Evolutionary conservation across 1,140 invertebrate genomes (phyloP).

Genomic region (Oppia nitens): DNA sequence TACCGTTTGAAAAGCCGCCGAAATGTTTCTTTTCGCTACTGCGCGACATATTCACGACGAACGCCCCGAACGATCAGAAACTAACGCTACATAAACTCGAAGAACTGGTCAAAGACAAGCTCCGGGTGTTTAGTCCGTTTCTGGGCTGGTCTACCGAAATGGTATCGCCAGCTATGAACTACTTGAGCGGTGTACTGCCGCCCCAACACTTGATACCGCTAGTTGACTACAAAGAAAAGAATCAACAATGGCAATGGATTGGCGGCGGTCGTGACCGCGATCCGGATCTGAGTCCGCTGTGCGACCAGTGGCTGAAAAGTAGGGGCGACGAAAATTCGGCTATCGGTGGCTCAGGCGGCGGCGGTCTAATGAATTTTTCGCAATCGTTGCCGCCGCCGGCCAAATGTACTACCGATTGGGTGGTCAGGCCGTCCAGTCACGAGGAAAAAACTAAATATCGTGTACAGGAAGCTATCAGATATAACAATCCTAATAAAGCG

Average conservation of each 20-base stretch:
- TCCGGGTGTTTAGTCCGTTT: not conserved
- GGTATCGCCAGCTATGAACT: slow-evolving; percentile 13
- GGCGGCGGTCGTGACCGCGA: slow-evolving; percentile 70
- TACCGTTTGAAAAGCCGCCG: not conserved
- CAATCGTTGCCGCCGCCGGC: slow-evolving; percentile 29
- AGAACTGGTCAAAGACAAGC: slow-evolving; percentile 13
- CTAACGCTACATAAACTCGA: slow-evolving; percentile 11
- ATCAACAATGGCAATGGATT: slow-evolving; percentile 72
- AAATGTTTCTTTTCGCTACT: slow-evolving; percentile 53
- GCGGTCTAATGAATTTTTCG: slow-evolving; percentile 23
- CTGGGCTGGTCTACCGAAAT: slow-evolving; percentile 8
- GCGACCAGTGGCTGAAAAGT: slow-evolving; percentile 45
- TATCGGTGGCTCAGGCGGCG: slow-evolving; percentile 20
- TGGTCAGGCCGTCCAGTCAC: slow-evolving; percentile 52
- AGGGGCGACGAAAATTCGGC: slow-evolving; percentile 33
- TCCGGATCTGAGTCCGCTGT: slow-evolving; percentile 50
- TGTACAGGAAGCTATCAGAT: slow-evolving; percentile 51
- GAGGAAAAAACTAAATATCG: slow-evolving; percentile 61
- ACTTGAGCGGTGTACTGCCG: slow-evolving; percentile 7
- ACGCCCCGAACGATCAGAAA: slow-evolving; percentile 4
- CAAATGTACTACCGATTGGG: slow-evolving; percentile 49
- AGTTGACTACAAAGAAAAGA: slow-evolving; percentile 60
- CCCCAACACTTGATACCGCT: slow-evolving; percentile 10
- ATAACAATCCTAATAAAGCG: slow-evolving; percentile 63
- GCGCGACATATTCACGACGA: slow-evolving; percentile 12